phyloP scores from a whole-genome alignment of 2,888 invertebrate species.

The Xestia ashworthii region DNA sequence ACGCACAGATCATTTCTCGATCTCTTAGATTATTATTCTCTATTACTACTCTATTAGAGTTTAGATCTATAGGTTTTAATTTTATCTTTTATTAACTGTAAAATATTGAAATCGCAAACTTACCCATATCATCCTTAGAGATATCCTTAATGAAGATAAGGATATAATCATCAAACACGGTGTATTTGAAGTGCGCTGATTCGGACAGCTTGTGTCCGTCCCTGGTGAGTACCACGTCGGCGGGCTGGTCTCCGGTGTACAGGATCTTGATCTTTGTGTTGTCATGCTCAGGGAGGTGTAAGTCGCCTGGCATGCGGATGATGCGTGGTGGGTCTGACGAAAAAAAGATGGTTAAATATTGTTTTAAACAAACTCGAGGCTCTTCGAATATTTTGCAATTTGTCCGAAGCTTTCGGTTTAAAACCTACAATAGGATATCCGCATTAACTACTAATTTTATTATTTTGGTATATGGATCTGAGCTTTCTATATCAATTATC shows the following conservation, averaged over 20 bases:
- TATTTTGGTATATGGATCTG: no score
- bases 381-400: background rate
- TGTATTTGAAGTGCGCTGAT: constrained; percentile 95
- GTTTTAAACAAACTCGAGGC: background rate
- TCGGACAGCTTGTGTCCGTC: constrained; percentile 95
- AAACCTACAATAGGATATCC: background rate
- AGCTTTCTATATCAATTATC: background rate
- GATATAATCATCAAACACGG: constrained; percentile 99
- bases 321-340: constrained; percentile 96
- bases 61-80: background rate
- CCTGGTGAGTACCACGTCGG: constrained; percentile 95
- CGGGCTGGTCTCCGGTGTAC: constrained; percentile 99
- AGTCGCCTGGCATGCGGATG: constrained; percentile 96
- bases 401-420: background rate
- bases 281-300: constrained; percentile 98
- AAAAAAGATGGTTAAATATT: background rate
- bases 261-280: constrained; percentile 99
- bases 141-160: constrained; percentile 98
- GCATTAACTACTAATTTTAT: background rate
- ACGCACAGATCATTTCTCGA: background rate
- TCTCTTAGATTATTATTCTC: background rate
- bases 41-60: no score
- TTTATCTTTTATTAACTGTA: background rate
- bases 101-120: background rate
- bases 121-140: constrained; percentile 96